These are phyloP conservation scores for Volucella zonaria DNA, from an alignment of 2,888 invertebrate genomes.

Conservation along the genomic window DNA sequence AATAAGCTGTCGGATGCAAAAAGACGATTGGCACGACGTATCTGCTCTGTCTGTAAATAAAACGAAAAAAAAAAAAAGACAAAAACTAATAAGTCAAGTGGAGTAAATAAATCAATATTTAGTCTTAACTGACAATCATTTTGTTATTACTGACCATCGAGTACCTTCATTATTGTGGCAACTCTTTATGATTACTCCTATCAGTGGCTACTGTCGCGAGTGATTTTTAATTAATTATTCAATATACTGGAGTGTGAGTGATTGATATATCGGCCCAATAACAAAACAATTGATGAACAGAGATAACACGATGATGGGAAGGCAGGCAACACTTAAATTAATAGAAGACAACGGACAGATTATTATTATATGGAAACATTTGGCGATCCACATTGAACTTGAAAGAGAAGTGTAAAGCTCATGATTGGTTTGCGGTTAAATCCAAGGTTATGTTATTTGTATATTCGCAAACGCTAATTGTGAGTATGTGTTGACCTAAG, in stretches of 20 bases:
- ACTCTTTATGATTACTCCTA: slow-evolving; percentile 3
- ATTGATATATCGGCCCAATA: slow-evolving; percentile 23
- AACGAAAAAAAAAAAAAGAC: slow-evolving; percentile 45
- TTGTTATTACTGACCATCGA: slow-evolving; percentile 8
- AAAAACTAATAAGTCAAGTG: not conserved
- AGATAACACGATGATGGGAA: slow-evolving; percentile 19
- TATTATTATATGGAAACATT: slow-evolving; percentile 13
- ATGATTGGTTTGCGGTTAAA: not conserved
- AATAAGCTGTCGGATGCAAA: slow-evolving; percentile 97
- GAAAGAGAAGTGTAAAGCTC: not conserved
- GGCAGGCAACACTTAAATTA: slow-evolving; percentile 1
- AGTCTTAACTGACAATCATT: slow-evolving; percentile 13
- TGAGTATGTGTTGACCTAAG: not conserved
- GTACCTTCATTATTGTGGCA: not conserved
- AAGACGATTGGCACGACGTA: slow-evolving; percentile 93
- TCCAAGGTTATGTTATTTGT: slow-evolving; percentile 1
- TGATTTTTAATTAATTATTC: slow-evolving; percentile 30
- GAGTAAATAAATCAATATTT: slow-evolving; percentile 5
- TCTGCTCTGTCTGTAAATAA: slow-evolving; percentile 93
- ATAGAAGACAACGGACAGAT: not conserved
- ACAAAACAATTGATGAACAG: slow-evolving; percentile 14
- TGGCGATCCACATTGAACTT: slow-evolving; percentile 3
- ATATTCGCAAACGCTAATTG: too few species aligned
- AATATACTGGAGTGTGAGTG: not conserved
- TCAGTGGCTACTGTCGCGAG: not conserved